Evolutionary conservation across 2,888 invertebrate genomes (phyloP), one percentile per base, ranked within the genome.

Genomic region (Hypomecis atomaria): DNA sequence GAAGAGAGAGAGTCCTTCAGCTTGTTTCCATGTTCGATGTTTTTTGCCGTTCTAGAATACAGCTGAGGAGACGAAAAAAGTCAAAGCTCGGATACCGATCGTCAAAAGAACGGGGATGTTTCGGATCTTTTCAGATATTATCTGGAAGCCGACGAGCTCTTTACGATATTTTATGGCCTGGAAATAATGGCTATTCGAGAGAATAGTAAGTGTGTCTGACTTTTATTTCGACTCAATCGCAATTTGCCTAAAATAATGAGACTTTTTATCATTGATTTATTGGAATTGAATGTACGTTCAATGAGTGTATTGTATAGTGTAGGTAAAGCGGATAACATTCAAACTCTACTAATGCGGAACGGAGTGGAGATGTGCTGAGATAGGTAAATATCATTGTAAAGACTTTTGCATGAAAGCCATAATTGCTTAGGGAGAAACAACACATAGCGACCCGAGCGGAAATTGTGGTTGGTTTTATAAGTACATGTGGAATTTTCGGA

Each of bases 51-150:
- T 67, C 73, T 63, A 67, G 74, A 75, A 78, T 77, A 74, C 70
- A 72, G 68, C 59, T 67, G 61, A 68, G 65, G 65, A 70, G 70
- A 72, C 72, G 71, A 76, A 77, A 76, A 75, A 75, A 74, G 70
- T 73, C 75, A 74, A 70, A 72, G 67, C 66, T 45, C 61, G 56
- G 57, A 66, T 50, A 58, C 43, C 52, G 56, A 56, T 66, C 67
- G 72, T 77, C 76, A 76, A 72, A 75, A 71, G 60, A 69, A 33
- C 49, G 69, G 72, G 73, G 66, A 76, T 74, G 70, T 72, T 69
- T 71, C 66, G 62, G 70, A 58, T 68, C 61, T 61, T 66, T 66
- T 53, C 54, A 59, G 69, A 73, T 75, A 57, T 60, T 65, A 60
- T 60, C 65, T 57, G 56, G 56, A 59, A 52, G 50, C 58, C 38